Evolutionary conservation across 2,888 invertebrate species (phyloP).

Genomic region (Conops quadrifasciatus): DNA sequence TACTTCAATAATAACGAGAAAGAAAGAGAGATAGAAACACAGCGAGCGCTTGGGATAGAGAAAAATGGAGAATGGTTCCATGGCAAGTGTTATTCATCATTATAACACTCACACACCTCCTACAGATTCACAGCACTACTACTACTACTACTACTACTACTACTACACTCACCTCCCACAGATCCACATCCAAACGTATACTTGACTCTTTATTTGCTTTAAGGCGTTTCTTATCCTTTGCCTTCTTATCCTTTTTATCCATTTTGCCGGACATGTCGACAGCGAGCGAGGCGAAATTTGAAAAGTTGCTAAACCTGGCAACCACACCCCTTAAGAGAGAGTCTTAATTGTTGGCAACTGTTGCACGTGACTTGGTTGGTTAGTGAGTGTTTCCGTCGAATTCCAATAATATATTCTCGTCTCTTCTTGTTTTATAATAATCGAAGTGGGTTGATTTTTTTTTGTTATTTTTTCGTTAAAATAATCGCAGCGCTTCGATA

Average conservation of each 20-base stretch:
- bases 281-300: constrained; percentile 9
- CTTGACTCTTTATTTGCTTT: constrained; percentile 60
- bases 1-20: too few relatives aligned
- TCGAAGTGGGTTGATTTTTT: too few relatives aligned
- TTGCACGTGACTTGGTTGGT: constrained; percentile 3
- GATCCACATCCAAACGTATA: constrained; percentile 60
- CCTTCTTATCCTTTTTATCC: constrained; percentile 50
- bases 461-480: too few relatives aligned
- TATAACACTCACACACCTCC: too few relatives aligned
- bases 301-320: constrained; percentile 10
- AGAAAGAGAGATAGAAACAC: too few relatives aligned
- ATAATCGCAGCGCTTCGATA: too few relatives aligned
- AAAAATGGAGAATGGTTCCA: too few relatives aligned
- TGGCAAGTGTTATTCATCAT: too few relatives aligned
- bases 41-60: too few relatives aligned
- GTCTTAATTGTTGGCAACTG: constrained; percentile 26
- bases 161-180: constrained; percentile 61
- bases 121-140: too few relatives aligned
- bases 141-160: too few relatives aligned
- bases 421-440: neutral
- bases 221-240: constrained; percentile 55
- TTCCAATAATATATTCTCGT: neutral
- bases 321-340: neutral
- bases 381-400: neutral
- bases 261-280: constrained; percentile 35